Evolutionary conservation across 2,888 invertebrate species (phyloP).

Genomic region (Protonemura montana): DNA sequence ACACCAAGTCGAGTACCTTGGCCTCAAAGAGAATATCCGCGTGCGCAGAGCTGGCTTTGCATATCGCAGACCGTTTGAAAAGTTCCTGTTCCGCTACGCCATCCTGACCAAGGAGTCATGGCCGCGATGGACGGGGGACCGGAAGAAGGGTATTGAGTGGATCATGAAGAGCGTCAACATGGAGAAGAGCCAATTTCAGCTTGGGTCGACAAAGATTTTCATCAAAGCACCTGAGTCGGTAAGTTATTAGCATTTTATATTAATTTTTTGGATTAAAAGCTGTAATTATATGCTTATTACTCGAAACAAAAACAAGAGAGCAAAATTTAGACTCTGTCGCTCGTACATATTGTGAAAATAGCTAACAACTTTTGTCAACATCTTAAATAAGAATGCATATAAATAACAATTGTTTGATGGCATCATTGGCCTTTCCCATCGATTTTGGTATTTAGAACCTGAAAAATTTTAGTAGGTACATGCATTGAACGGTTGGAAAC

Average conservation of each 20-base stretch:
- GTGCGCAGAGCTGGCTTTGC: slow-evolving; percentile 74
- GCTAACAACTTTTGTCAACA: too few relatives aligned
- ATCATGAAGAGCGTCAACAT: slow-evolving; percentile 67
- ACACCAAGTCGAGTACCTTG: slow-evolving; percentile 74
- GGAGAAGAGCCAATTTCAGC: slow-evolving; percentile 68
- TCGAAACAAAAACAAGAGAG: too few relatives aligned
- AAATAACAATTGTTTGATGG: too few relatives aligned
- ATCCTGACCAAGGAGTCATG: slow-evolving; percentile 71
- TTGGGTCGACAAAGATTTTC: slow-evolving; percentile 72
- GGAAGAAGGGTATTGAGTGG: slow-evolving; percentile 64
- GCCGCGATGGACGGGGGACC: slow-evolving; percentile 66
- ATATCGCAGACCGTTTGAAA: slow-evolving; percentile 67
- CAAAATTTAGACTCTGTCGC: too few relatives aligned
- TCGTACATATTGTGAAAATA: too few relatives aligned
- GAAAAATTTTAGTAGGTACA: too few relatives aligned
- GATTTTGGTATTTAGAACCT: too few relatives aligned
- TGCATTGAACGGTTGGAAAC: too few relatives aligned
- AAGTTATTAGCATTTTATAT: slow-evolving; percentile 51
- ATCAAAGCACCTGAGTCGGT: slow-evolving; percentile 72
- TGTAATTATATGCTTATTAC: slow-evolving; percentile 25
- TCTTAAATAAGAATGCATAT: too few relatives aligned
- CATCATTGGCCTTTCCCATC: too few relatives aligned
- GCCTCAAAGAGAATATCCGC: slow-evolving; percentile 72
- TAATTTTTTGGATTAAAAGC: slow-evolving; percentile 19
- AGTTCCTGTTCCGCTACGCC: slow-evolving; percentile 71